Evolutionary conservation across 1,140 invertebrate species (phyloP).

Genomic region (Dryas iulia): DNA sequence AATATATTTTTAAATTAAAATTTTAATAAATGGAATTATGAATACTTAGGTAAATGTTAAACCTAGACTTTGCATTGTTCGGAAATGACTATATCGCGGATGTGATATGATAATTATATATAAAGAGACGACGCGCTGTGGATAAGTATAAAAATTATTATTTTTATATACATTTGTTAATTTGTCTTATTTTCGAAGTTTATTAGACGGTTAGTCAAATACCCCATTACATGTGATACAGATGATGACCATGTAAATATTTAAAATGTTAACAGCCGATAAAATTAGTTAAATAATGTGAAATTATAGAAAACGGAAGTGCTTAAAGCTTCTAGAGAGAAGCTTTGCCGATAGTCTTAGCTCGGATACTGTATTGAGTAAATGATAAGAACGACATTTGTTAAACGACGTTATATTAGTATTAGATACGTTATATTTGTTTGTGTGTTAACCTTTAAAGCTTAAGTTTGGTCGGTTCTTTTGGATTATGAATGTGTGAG

Average conservation of each 20-base stretch:
- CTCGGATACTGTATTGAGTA: conserved; percentile 22
- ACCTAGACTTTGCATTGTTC: not conserved
- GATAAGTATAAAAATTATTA: not conserved
- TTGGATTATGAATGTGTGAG: conserved; percentile 1
- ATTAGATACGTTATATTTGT: conserved; percentile 11
- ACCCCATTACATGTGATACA: conserved; percentile 13
- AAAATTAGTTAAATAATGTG: conserved; percentile 14
- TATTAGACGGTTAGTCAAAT: not conserved
- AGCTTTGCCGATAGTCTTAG: conserved; percentile 31
- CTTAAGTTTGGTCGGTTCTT: not conserved
- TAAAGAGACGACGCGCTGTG: not conserved
- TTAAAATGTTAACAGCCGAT: conserved; percentile 4
- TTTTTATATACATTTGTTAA: not conserved
- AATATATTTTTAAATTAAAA: not conserved
- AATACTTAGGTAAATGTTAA: not conserved
- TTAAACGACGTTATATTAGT: conserved; percentile 27
- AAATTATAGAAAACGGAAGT: conserved; percentile 31
- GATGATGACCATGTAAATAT: conserved; percentile 5
- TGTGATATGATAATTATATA: not conserved
- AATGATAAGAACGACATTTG: conserved; percentile 22
- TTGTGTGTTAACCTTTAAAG: conserved; percentile 3
- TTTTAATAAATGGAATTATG: not conserved
- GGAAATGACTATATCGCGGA: not conserved
- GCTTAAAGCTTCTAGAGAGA: conserved; percentile 31
- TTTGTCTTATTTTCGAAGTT: not conserved